Percentiles rank a stretch among this genome's conserved stretches.
These are phyloP conservation scores for Zaprionus gabonicus DNA, from an alignment of 1,140 invertebrate genomes.

Conservation along the genomic window DNA sequence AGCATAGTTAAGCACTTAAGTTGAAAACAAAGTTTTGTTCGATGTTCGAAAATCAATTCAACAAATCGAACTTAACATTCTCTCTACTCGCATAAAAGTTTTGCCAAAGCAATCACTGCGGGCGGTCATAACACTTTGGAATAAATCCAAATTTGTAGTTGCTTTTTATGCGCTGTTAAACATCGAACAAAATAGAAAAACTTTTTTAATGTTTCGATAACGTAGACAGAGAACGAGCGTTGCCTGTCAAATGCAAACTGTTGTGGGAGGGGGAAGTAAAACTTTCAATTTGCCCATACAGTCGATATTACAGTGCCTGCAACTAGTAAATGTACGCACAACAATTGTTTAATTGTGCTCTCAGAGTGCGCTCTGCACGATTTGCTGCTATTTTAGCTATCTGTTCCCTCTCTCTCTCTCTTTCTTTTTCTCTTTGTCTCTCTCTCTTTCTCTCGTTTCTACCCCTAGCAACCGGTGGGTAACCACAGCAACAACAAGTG, in stretches of 20 bases:
- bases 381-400: conserved; percentile 42
- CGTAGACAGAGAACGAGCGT: neutral
- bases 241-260: no score
- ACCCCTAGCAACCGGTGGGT: conserved; percentile 73
- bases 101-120: neutral
- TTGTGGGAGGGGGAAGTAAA: neutral
- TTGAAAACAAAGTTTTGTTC: neutral
- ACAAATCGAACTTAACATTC: neutral
- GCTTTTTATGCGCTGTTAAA: conserved; percentile 17
- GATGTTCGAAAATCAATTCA: neutral
- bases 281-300: neutral
- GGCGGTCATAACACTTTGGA: neutral
- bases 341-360: conserved; percentile 2
- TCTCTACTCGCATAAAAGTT: neutral
- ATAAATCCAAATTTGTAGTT: conserved; percentile 7
- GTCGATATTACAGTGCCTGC: neutral
- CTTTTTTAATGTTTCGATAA: conserved; percentile 10
- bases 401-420: conserved; percentile 9
- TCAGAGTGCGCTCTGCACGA: conserved; percentile 8
- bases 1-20: neutral
- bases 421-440: neutral
- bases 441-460: conserved; percentile 25
- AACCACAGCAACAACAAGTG: conserved; percentile 44
- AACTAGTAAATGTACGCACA: neutral
- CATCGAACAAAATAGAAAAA: conserved; percentile 10